A percentile compares a stretch with the other conserved stretches of the same genome.
These are phyloP conservation scores for Pangasius larnaudii DNA, from an alignment of 2,797 vertebrate genomes.

Conservation along the genomic window DNA sequence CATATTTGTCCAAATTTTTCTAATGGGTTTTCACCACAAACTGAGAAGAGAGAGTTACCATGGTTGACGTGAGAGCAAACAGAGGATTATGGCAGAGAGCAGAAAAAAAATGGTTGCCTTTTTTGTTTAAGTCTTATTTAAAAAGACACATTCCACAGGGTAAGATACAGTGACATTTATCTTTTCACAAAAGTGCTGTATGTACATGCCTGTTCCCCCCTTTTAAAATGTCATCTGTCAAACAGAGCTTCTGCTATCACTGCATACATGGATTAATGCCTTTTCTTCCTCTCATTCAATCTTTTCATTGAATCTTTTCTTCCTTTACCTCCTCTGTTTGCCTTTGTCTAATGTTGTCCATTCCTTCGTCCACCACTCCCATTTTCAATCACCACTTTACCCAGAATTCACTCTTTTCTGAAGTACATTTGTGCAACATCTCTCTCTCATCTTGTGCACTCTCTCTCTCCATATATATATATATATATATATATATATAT, in stretches of 20 bases:
- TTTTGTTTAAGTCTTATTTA: background rate
- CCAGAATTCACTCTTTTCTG: background rate
- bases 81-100: background rate
- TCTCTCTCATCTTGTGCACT: too few relatives aligned
- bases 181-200: conserved; percentile 7
- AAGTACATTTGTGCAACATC: background rate
- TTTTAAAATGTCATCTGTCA: conserved; percentile 25
- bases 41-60: background rate
- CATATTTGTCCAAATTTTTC: background rate
- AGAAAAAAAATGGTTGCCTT: background rate
- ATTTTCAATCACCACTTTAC: conserved; percentile 16
- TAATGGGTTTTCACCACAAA: background rate
- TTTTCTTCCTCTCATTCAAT: conserved; percentile 30
- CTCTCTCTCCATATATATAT: too few relatives aligned
- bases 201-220: background rate
- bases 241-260: background rate
- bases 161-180: background rate
- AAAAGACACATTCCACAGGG: background rate
- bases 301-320: conserved; percentile 18
- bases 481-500: too few relatives aligned
- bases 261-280: conserved; percentile 8
- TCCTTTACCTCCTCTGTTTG: background rate
- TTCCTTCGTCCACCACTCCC: background rate
- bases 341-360: background rate
- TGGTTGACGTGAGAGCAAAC: conserved; percentile 11